Conservation (phyloP, 2,797 vertebrate species). For the Ctenosaura bakeri region DNA sequence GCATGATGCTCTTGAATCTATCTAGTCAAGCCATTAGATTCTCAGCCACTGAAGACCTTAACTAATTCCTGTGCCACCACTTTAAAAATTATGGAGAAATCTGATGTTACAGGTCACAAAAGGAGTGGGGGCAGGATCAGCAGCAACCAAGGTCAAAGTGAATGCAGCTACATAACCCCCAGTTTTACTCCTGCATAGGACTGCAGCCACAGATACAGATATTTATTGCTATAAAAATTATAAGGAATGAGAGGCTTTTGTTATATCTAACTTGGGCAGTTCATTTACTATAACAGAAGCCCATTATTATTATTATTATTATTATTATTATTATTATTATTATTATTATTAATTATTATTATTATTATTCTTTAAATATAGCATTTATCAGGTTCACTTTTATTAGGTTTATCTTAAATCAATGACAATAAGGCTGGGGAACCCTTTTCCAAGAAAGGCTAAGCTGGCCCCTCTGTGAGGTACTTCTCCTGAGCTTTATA, state of each 20-base stretch:
- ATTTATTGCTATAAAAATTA: not conserved
- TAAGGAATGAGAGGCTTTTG: too few relatives aligned
- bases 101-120: not conserved
- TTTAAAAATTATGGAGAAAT: not conserved
- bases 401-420: not conserved
- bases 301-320: not conserved
- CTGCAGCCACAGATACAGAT: not conserved
- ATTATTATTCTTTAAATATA: not conserved
- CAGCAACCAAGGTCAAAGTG: not conserved
- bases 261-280: not conserved
- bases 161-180: too few relatives aligned
- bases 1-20: too few relatives aligned
- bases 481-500: too few relatives aligned
- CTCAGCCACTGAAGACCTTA: not conserved
- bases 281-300: not conserved
- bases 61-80: not conserved
- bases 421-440: not conserved
- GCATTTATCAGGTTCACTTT: not conserved
- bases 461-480: too few relatives aligned
- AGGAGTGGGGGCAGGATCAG: too few relatives aligned
- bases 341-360: too few relatives aligned
- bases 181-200: not conserved
- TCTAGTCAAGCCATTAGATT: too few relatives aligned
- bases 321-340: too few relatives aligned
- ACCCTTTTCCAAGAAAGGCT: too few relatives aligned